phyloP scores from a whole-genome alignment of 2,888 invertebrate species.

The Oligia latruncula region DNA sequence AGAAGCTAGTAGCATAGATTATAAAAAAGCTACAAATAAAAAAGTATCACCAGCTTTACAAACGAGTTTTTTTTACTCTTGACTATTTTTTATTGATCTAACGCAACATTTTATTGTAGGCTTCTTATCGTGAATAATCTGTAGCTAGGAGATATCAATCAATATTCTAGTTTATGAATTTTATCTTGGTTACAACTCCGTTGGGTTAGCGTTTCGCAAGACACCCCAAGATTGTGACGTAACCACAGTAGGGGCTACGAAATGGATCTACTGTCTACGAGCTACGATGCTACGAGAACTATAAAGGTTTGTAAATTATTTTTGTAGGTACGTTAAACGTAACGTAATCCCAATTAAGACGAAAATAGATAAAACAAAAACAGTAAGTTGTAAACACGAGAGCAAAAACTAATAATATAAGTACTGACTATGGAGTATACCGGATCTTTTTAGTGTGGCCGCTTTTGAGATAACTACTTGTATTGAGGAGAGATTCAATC shows the following conservation, averaged over 20 bases:
- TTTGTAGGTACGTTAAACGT: slow-evolving; percentile 17
- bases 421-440: not conserved
- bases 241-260: slow-evolving; percentile 16
- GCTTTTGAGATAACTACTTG: not conserved
- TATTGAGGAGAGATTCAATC: not conserved
- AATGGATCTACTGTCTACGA: slow-evolving; percentile 17
- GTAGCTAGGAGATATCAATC: not conserved
- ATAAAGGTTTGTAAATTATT: slow-evolving; percentile 4
- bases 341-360: slow-evolving; percentile 16
- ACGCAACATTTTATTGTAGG: not conserved
- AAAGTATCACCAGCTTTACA: not conserved
- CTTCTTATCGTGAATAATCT: not conserved
- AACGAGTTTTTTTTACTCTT: not conserved
- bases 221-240: not conserved
- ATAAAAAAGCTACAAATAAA: not conserved
- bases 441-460: slow-evolving; percentile 30
- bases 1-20: not conserved
- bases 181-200: slow-evolving; percentile 2
- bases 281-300: slow-evolving; percentile 14
- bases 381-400: slow-evolving; percentile 32
- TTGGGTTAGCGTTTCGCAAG: not conserved
- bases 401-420: slow-evolving; percentile 38
- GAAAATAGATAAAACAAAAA: slow-evolving; percentile 40
- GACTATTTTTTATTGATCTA: slow-evolving; percentile 6
- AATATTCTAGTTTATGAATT: not conserved